These are phyloP conservation scores for Lasioglossum albipes DNA, from an alignment of 1,140 invertebrate species.

Conservation along the genomic window DNA sequence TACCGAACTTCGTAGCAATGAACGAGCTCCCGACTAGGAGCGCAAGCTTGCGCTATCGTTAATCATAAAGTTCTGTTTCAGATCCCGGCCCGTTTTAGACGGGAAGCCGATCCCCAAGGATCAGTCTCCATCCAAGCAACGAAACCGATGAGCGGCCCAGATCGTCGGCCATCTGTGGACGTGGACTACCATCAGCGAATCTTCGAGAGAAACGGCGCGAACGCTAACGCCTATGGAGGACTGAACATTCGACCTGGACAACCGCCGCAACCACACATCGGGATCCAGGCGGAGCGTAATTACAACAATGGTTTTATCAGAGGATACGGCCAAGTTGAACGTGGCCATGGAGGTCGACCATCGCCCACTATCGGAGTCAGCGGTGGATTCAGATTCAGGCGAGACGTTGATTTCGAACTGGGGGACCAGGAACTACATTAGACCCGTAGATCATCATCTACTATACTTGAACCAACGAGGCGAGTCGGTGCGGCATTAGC, in stretches of 20 bases:
- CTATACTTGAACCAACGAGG: neutral
- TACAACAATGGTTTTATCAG: slow-evolving; percentile 49
- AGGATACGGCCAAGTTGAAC: slow-evolving; percentile 47
- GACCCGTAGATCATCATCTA: neutral
- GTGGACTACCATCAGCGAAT: slow-evolving; percentile 49
- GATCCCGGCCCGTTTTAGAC: slow-evolving; percentile 21
- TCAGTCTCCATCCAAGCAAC: neutral
- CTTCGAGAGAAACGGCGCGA: slow-evolving; percentile 24
- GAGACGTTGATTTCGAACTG: slow-evolving; percentile 15
- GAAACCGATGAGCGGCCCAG: slow-evolving; percentile 54
- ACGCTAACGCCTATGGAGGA: slow-evolving; percentile 46
- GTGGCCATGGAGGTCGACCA: slow-evolving; percentile 31
- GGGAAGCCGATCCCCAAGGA: slow-evolving; percentile 22
- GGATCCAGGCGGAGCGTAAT: slow-evolving; percentile 24
- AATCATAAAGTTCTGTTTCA: neutral
- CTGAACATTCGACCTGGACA: slow-evolving; percentile 31
- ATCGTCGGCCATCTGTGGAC: slow-evolving; percentile 49
- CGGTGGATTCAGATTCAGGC: slow-evolving; percentile 46
- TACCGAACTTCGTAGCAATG: too few species aligned
- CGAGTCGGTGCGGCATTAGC: too few species aligned
- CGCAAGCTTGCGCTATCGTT: too few species aligned
- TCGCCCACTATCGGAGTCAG: slow-evolving; percentile 35
- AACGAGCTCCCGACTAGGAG: too few species aligned
- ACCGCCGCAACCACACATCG: slow-evolving; percentile 41
- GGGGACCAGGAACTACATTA: neutral